Evolutionary conservation across 1,140 invertebrate species (phyloP), one percentile per base, ranked within the genome.

Genomic region (Geopemphigus sp.): DNA sequence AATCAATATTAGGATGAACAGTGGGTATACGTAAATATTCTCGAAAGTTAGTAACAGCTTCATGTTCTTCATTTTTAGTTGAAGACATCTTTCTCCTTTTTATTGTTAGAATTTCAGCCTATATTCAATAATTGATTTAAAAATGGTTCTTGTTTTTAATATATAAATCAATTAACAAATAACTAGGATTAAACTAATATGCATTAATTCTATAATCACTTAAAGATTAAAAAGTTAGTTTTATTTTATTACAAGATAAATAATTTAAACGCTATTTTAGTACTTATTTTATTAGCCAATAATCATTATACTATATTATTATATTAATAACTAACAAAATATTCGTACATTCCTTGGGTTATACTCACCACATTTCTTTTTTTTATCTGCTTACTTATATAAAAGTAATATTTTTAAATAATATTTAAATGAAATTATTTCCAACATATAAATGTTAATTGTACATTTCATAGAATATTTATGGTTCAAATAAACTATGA

Each of bases 1-100:
- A 94, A 87, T 95, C 88, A 29, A 94, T 87, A 84, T 93, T 85
- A 0, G 94, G 94, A 82, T 95, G 94, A 0, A 94, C 92, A 39
- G 91, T 92, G 1, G 93, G 91, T 63, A 95, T 93, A 81, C 89
- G 86, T 32, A 95, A 85, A 86, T 95, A 95, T 83, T 94, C 89
- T 29, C 90, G 87, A 84, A 95, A 95, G 83, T 91, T 91, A 59
- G 89, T 88, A 61, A 94, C 89, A 83, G 92, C 91, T 84, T 88
- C 87, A 83, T 89, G 84, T 81, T 92, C 87, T 66, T 84, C 54
- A 4, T 1, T 22, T 45, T 29, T 19, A 50, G 10, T 78, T 4
- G 45, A 78, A 78, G 57, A 19, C 74, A 78, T 78, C 50, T 78
- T 74, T 63, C 57, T 78, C 1, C 12, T 78, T 63, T 59, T 59